Percentiles rank a stretch among this genome's conserved stretches.
Conservation (phyloP, 1,140 invertebrate genomes). For the Drosophila simulans region DNA sequence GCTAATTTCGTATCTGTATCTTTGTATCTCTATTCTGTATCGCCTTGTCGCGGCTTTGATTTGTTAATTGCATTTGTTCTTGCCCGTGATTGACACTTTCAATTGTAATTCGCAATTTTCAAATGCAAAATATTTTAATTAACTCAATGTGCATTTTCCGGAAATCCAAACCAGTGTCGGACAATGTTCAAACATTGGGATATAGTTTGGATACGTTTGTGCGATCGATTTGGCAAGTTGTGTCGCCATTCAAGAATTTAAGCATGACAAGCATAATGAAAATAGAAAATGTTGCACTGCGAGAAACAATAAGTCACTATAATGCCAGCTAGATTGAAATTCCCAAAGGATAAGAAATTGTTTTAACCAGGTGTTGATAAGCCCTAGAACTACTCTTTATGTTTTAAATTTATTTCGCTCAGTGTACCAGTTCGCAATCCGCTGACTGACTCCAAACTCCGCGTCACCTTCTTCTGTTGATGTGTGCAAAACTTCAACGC, state of each 20-base stretch:
- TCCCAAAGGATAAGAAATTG: too few relatives aligned
- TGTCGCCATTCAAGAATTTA: conserved; percentile 14
- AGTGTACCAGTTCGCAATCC: conserved; percentile 23
- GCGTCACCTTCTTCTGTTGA: conserved; percentile 59
- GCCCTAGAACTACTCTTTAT: too few relatives aligned
- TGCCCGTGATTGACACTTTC: conserved; percentile 69
- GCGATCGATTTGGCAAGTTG: conserved; percentile 10
- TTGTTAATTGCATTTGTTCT: conserved; percentile 75
- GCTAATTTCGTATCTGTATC: conserved; percentile 65
- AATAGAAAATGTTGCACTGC: conserved; percentile 8
- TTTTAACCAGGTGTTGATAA: too few relatives aligned
- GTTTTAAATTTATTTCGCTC: not conserved
- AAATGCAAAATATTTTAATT: conserved; percentile 71
- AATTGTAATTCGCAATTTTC: conserved; percentile 54
- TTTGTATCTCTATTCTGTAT: conserved; percentile 35
- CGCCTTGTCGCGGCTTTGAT: conserved; percentile 59
- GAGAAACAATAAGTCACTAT: not conserved
- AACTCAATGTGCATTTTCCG: conserved; percentile 65
- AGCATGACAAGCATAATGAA: conserved; percentile 48
- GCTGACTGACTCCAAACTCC: conserved; percentile 41
- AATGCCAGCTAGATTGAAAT: too few relatives aligned
- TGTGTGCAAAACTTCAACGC: conserved; percentile 72
- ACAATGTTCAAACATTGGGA: conserved; percentile 14
- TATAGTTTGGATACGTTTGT: conserved; percentile 5
- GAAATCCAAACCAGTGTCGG: conserved; percentile 75